Evolutionary conservation across 2,888 invertebrate genomes (phyloP).

Genomic region (Uropetala carovei): DNA sequence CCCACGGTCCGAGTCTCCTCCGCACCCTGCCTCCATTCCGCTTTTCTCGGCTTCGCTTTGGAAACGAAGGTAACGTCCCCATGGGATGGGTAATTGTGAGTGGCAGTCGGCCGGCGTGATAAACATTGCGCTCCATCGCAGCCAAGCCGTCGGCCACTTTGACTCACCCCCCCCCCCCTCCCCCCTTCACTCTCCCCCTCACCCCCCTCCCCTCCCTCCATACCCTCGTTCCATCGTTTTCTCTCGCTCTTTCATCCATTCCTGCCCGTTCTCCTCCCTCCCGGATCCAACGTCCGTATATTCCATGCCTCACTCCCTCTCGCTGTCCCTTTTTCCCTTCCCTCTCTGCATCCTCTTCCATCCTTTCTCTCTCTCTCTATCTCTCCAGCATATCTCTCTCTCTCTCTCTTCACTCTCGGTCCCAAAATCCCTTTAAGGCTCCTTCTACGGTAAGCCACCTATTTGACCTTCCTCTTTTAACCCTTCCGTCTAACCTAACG

Average conservation of each 20-base stretch:
- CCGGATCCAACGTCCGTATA: background rate
- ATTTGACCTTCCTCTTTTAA: too few species aligned
- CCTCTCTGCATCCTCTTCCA: background rate
- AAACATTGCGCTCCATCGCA: conserved; percentile 49
- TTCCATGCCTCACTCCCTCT: background rate
- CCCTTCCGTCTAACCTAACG: too few species aligned
- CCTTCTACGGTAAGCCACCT: too few species aligned
- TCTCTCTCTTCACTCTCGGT: too few species aligned
- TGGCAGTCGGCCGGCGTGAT: conserved; percentile 27
- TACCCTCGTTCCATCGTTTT: background rate
- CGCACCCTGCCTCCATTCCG: background rate
- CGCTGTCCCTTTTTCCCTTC: background rate
- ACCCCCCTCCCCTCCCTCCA: background rate
- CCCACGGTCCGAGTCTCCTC: too few species aligned
- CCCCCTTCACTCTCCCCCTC: background rate
- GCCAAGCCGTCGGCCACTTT: background rate
- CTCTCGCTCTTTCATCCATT: background rate
- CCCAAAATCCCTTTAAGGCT: too few species aligned
- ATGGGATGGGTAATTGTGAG: conserved; percentile 48
- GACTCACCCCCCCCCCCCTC: background rate
- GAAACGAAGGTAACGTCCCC: background rate
- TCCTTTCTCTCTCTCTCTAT: background rate
- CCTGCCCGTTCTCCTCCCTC: background rate
- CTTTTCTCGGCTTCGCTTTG: background rate
- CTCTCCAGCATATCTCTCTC: too few species aligned